Evolutionary conservation across 2,113 vertebrate species (phyloP), one percentile per base, ranked within the genome.

Genomic region (Notechis scutatus): DNA sequence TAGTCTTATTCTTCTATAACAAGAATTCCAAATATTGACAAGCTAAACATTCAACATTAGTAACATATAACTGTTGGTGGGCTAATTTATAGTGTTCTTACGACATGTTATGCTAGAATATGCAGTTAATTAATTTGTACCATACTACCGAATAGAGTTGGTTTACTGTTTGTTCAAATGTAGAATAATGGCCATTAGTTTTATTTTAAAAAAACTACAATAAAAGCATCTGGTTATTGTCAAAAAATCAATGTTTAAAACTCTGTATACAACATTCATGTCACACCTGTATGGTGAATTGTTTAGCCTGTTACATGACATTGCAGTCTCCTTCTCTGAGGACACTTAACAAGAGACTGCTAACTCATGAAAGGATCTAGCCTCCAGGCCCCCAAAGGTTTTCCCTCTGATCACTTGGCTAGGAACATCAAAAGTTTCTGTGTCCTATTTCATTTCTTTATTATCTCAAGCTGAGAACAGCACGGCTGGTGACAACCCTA

Each of bases 391-490:
- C 8, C 61, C 45, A 93, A 81, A 93, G 61, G 81, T 90, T 90
- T 93, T 61, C 34, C 26, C 91, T 93, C 81, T 93, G 92, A 93
- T 90, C 92, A 61, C n/a, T 93, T 45, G 74, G 50, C 20, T 8
- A 21, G 39, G 56, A 90, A 93, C 74, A 93, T 93, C 92, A 93
- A 93, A 93, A 89, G 45, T 24, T 34, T 87, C 45, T 14, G 81
- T 87, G 81, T 23, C 55, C 74, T 90, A 87, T 93, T 93, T 89
- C 89, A 87, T 93, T 64, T 64, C 92, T 93, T 93, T 86, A 90
- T 93, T 87, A 85, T 90, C 92, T 93, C 92, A 93, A 93, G 92
- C 92, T 93, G 92, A 34, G 81, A 93, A 90, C 92, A 93, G 92
- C 92, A 93, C 56, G 92, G n/a, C 47, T 90, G 57, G 92, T 93